A percentile compares a stretch with the other conserved stretches of the same genome.
Evolutionary conservation across 2,797 vertebrate genomes (phyloP).

Genomic region (Crax fasciolata): DNA sequence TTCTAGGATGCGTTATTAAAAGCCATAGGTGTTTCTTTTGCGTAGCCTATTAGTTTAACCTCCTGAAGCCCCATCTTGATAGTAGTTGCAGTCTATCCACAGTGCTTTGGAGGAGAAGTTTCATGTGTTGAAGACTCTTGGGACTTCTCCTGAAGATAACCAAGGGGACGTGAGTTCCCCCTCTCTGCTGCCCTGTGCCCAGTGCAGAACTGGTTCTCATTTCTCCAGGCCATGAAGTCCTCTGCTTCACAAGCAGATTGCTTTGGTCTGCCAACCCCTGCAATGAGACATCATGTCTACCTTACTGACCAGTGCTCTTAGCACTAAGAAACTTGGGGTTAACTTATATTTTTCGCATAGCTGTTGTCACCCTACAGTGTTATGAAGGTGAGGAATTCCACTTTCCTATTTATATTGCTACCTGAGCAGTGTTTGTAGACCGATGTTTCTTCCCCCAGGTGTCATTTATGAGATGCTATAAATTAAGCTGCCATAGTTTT

Average conservation of each 20-base stretch:
- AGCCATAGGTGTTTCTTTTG: neutral
- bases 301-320: neutral
- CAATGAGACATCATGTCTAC: too few species aligned
- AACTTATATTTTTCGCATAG: neutral
- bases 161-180: neutral
- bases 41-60: neutral
- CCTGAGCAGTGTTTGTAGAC: slow-evolving; percentile 37
- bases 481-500: neutral
- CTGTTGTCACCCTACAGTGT: neutral
- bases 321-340: neutral
- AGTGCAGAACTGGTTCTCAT: accelerated
- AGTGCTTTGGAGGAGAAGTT: neutral
- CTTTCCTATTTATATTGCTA: slow-evolving; percentile 18
- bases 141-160: neutral
- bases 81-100: neutral
- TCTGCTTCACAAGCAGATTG: neutral
- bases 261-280: neutral
- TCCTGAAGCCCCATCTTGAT: neutral
- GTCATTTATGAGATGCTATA: neutral
- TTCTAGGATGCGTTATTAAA: neutral
- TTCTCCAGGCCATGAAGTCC: accelerated
- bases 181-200: neutral
- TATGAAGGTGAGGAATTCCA: neutral
- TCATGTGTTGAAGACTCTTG: neutral
- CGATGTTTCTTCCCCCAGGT: accelerated